These are phyloP conservation scores for Danio aesculapii DNA, from an alignment of 2,797 vertebrate species.

Conservation along the genomic window DNA sequence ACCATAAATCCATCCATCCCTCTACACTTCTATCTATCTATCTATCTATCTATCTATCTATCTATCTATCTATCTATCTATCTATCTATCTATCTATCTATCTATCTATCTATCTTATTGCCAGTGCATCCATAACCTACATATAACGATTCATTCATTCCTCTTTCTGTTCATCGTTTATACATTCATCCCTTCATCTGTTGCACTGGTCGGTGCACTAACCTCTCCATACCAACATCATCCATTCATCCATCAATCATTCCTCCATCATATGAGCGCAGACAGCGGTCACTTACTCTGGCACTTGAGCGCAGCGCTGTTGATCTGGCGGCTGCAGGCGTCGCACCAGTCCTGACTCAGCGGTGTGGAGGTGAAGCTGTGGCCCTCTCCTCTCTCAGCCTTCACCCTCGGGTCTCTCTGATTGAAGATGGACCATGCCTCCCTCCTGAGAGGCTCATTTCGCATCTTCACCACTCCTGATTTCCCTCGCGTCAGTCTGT, in stretches of 20 bases:
- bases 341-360: slow-evolving; percentile 88
- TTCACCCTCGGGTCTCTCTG: slow-evolving; percentile 80
- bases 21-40: not conserved
- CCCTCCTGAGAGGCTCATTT: slow-evolving; percentile 78
- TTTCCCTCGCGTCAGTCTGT: slow-evolving; percentile 76
- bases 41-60: not conserved
- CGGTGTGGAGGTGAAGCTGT: slow-evolving; percentile 77
- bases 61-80: not conserved
- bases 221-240: not conserved
- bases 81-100: not conserved
- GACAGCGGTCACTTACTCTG: slow-evolving; percentile 80
- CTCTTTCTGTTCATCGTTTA: too few species aligned
- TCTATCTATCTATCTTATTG: not conserved
- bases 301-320: slow-evolving; percentile 82
- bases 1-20: too few species aligned
- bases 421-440: slow-evolving; percentile 91
- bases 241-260: not conserved
- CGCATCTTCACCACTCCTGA: slow-evolving; percentile 81
- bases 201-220: too few species aligned
- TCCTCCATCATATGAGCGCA: not conserved
- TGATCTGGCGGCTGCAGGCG: slow-evolving; percentile 84
- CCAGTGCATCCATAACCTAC: not conserved
- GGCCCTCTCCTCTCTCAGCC: slow-evolving; percentile 84
- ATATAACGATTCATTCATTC: not conserved
- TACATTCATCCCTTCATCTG: not conserved